A percentile compares a stretch with the other conserved stretches of the same genome.
Conservation (phyloP, 2,888 invertebrate genomes). For the Dioctria linearis region DNA sequence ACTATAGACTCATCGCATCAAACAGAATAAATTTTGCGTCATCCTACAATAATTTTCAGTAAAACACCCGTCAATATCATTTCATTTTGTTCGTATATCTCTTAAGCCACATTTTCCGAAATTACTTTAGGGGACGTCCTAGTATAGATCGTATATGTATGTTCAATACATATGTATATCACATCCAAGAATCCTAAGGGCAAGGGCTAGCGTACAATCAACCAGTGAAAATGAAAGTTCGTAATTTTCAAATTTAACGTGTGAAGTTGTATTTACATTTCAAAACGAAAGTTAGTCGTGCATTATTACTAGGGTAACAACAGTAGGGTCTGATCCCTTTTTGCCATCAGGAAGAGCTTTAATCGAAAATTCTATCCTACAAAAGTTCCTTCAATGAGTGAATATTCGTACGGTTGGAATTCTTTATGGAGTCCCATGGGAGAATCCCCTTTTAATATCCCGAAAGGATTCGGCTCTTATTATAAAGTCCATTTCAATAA, state of each 20-base stretch:
- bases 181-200: background rate
- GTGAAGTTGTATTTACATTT: slow-evolving; percentile 52
- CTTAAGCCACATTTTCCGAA: background rate
- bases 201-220: slow-evolving; percentile 4
- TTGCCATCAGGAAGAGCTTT: background rate
- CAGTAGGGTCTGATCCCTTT: background rate
- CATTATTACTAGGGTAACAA: slow-evolving; percentile 5
- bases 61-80: too few relatives aligned
- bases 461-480: slow-evolving; percentile 40
- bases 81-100: too few relatives aligned
- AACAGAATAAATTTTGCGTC: too few relatives aligned
- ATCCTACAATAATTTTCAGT: too few relatives aligned
- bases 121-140: background rate
- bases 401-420: background rate
- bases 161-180: background rate
- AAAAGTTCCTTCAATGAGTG: background rate
- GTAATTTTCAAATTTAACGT: slow-evolving; percentile 51
- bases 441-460: slow-evolving; percentile 41
- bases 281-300: slow-evolving; percentile 53
- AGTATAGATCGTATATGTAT: background rate
- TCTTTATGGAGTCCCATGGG: slow-evolving; percentile 4
- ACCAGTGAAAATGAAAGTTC: slow-evolving; percentile 50
- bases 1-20: too few relatives aligned
- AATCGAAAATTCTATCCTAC: background rate
- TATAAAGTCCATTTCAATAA: slow-evolving; percentile 53